Base-by-base conservation (phyloP, 1,140 invertebrate species). In the Leucophenga varia region DNA sequence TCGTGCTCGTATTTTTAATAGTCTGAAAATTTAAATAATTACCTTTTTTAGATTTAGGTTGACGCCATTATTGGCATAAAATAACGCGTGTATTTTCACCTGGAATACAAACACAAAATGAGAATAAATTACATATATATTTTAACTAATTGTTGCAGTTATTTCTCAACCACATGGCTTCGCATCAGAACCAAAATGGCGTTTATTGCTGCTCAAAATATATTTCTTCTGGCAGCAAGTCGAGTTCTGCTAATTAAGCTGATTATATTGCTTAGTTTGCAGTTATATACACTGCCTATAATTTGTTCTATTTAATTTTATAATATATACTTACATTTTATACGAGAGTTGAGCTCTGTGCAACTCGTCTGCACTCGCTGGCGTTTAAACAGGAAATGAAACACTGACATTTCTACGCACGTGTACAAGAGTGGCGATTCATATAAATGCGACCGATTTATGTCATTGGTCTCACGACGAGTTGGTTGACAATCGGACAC, bases 1-100 rank as follows among this genome's bases (percentile, higher is more conserved):
- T 71, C 67, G 43, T 51, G 63, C 56, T 70, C 54, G 37, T 55
- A 22, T 28, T 34, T 3, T 14, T 37, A 37, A 3, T 17, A 16
- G n/a, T n/a, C n/a, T n/a, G 25, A 20, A 19, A 12, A 13, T 8
- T 34, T 10, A 12, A 1, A 3, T 16, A 7, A 13, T 16, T 21
- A 44, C 59, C 47, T 19, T 51, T 61, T 54, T 6, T 37, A 45
- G 32, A 47, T 54, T 3, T 36, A 12, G 43, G 20, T 12, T 8
- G 21, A 25, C 30, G 32, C 46, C 49, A 13, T 12, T 19, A n/a
- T 16, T 12, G 45, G 21, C 40, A 8, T 8, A 6, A 5, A 7
- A 47, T 2, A 44, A 20, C 19, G n/a, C 2, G 13, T 17, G 16
- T 18, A 35, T 43, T n/a, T 32, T 65, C 49, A 65, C 59, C 59